These are phyloP conservation scores for Pseudanteris insignis DNA, from an alignment of 2,888 invertebrate genomes.

Conservation along the genomic window DNA sequence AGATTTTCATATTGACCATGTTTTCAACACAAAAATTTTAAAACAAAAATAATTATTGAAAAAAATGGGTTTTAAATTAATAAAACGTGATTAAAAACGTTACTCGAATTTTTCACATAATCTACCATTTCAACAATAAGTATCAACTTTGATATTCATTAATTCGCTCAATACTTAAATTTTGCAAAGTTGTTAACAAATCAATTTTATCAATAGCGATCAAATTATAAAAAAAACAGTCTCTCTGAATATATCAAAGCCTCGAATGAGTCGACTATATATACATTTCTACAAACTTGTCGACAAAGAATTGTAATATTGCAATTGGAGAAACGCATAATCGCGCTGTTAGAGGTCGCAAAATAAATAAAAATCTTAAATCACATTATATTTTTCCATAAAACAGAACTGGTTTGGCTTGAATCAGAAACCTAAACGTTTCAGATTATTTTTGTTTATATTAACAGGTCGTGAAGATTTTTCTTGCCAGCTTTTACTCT, in stretches of 20 bases:
- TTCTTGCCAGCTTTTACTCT: constrained; percentile 79
- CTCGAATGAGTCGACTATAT: constrained; percentile 13
- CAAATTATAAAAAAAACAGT: neutral
- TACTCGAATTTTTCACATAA: too few relatives aligned
- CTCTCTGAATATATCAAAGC: too few relatives aligned
- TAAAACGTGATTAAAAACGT: neutral
- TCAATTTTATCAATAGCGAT: constrained; percentile 10
- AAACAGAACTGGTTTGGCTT: neutral
- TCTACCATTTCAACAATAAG: constrained; percentile 7
- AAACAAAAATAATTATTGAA: neutral
- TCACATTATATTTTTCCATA: constrained; percentile 7
- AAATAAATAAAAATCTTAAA: constrained; percentile 3
- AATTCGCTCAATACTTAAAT: constrained; percentile 17
- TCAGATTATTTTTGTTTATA: constrained; percentile 54
- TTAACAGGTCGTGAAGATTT: constrained; percentile 49
- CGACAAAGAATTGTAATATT: constrained; percentile 23
- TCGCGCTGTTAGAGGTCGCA: neutral
- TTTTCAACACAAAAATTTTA: constrained; percentile 5
- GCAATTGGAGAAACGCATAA: constrained; percentile 8
- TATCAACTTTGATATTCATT: constrained; percentile 2
- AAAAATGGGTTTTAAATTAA: too few relatives aligned
- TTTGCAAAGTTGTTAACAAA: constrained; percentile 13
- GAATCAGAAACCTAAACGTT: constrained; percentile 59
- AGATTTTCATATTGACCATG: constrained; percentile 1
- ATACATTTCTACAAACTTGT: constrained; percentile 23